These are phyloP conservation scores for Chloroclysta siterata DNA, from an alignment of 2,888 invertebrate species.

Conservation along the genomic window DNA sequence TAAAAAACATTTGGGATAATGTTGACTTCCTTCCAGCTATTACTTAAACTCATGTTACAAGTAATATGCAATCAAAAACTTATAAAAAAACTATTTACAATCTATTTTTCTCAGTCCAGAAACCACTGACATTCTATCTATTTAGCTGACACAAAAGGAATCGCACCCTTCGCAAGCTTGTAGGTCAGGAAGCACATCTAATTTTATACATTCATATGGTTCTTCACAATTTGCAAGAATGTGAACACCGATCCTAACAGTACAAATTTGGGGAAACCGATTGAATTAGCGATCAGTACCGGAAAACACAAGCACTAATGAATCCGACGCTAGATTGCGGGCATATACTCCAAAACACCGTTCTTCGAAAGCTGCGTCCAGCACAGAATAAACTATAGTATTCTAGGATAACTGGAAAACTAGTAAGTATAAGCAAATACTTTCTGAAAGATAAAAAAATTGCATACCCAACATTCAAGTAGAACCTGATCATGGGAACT, in stretches of 20 bases:
- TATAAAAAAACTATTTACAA: constrained; percentile 8
- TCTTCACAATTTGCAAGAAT: neutral
- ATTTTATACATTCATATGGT: neutral
- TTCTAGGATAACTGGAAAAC: neutral
- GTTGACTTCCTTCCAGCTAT: neutral
- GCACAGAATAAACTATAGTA: neutral
- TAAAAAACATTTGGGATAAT: no score
- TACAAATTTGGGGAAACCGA: neutral
- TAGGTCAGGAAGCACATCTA: constrained; percentile 1
- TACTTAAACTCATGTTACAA: neutral
- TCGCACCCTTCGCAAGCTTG: constrained; percentile 2
- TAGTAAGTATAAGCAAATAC: neutral
- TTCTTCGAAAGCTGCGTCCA: neutral
- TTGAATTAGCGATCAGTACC: neutral
- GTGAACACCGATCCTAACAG: constrained; percentile 2
- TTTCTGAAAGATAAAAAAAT: no score
- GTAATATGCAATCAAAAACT: constrained; percentile 9
- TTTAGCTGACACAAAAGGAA: neutral
- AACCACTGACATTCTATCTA: constrained; percentile 4
- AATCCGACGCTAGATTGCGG: neutral
- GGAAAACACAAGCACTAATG: neutral
- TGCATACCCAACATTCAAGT: no score
- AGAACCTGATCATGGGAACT: no score
- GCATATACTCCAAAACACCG: neutral
- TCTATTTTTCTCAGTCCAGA: constrained; percentile 13